phyloP scores from a whole-genome alignment of 2,888 invertebrate species.

The Anticlea derivata region DNA sequence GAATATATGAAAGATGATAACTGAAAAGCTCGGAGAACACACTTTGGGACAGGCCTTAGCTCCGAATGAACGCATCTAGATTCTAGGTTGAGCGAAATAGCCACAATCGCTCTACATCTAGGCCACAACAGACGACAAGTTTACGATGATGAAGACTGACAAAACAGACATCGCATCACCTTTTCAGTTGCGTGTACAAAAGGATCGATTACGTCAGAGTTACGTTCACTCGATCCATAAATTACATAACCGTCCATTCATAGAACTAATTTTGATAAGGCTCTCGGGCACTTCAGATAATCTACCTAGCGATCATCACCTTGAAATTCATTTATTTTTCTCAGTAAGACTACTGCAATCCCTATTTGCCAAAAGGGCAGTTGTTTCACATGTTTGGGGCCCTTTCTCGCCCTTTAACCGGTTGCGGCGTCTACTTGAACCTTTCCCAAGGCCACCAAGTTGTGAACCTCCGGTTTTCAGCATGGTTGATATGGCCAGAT shows the following conservation, averaged over 20 bases:
- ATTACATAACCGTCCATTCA: slow-evolving; percentile 20
- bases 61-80: too few species aligned
- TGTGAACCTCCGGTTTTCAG: background rate
- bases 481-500: background rate
- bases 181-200: slow-evolving; percentile 9
- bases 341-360: background rate
- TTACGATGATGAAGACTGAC: slow-evolving; percentile 5
- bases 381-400: background rate
- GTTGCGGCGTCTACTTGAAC: slow-evolving; percentile 5
- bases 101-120: background rate
- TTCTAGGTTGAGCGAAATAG: too few species aligned
- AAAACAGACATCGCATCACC: slow-evolving; percentile 15
- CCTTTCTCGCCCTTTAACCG: slow-evolving; percentile 9
- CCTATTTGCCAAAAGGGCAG: slow-evolving; percentile 5
- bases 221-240: slow-evolving; percentile 24
- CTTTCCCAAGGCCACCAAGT: slow-evolving; percentile 12
- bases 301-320: too few species aligned
- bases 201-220: slow-evolving; percentile 30
- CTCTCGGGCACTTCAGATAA: background rate
- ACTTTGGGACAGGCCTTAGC: too few species aligned
- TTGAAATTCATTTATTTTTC: too few species aligned
- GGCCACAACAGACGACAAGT: background rate
- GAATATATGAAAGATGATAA: too few species aligned
- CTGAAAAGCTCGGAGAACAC: too few species aligned
- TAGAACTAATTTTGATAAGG: slow-evolving; percentile 20